These are phyloP conservation scores for Sardina pilchardus DNA, from an alignment of 2,113 vertebrate genomes.

Conservation along the genomic window DNA sequence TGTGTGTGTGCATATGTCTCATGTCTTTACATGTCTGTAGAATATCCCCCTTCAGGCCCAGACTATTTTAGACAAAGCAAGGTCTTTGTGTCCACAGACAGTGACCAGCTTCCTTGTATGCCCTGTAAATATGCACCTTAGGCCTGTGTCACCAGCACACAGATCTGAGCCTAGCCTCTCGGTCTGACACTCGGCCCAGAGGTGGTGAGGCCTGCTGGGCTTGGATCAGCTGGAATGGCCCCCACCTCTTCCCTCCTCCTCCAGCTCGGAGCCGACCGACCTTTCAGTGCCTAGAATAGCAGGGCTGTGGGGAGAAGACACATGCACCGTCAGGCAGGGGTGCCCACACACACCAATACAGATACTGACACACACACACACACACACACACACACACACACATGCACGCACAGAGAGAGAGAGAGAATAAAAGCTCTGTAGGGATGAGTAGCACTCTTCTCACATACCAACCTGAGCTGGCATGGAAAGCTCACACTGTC, in stretches of 20 bases:
- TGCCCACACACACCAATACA: not conserved
- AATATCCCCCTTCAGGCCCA: not conserved
- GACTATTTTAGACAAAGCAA: not conserved
- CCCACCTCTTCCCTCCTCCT: not conserved
- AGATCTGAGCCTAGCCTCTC: not conserved
- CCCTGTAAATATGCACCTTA: not conserved
- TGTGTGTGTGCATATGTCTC: not conserved
- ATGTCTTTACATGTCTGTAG: not conserved
- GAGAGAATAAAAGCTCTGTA: no score
- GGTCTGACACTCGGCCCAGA: not conserved
- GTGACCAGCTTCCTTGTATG: not conserved
- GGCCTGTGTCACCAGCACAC: not conserved
- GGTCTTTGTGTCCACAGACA: not conserved
- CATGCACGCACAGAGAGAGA: not conserved
- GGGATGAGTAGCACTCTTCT: no score
- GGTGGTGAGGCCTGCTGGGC: not conserved
- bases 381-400: conserved; percentile 19
- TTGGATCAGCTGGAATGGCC: not conserved
- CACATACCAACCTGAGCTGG: no score
- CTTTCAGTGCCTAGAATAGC: conserved; percentile 1
- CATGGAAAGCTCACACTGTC: no score
- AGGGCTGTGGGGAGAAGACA: not conserved
- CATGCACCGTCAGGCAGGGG: not conserved
- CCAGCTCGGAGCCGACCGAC: not conserved
- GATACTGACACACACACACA: not conserved